phyloP scores from a whole-genome alignment of 2,113 vertebrate species.

The Anas platyrhynchos region DNA sequence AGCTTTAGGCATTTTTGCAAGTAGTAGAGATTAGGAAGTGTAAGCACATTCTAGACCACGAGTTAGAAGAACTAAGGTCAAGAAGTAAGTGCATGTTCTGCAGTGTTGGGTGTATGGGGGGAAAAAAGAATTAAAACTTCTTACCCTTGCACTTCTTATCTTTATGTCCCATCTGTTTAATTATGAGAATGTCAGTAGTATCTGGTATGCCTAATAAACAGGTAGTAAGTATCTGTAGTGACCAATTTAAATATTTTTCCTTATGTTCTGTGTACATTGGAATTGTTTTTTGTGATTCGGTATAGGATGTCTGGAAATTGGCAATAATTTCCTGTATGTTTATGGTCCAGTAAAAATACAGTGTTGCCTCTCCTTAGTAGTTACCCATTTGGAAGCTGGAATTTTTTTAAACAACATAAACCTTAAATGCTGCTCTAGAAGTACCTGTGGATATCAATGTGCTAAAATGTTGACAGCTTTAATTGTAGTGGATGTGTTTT shows the following conservation, averaged over 20 bases:
- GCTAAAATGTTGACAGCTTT: not conserved
- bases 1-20: not conserved
- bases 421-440: too few species aligned
- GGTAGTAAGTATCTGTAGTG: not conserved
- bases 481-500: not conserved
- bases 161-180: not conserved
- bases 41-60: not conserved
- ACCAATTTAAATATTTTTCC: not conserved
- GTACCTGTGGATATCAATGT: not conserved
- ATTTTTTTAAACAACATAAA: not conserved
- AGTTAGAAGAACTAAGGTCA: not conserved
- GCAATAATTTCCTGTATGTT: too few species aligned
- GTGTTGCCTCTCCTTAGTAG: not conserved
- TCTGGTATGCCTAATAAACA: not conserved
- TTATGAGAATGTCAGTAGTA: not conserved
- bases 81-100: not conserved
- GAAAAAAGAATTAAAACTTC: not conserved
- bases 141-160: not conserved
- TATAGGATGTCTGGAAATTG: too few species aligned
- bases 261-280: not conserved
- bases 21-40: not conserved
- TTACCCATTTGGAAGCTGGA: not conserved
- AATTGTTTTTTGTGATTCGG: not conserved
- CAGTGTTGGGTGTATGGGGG: not conserved
- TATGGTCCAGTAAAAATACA: not conserved